Conservation (phyloP, 2,113 vertebrate species). For the Macroglossus sobrinus region DNA sequence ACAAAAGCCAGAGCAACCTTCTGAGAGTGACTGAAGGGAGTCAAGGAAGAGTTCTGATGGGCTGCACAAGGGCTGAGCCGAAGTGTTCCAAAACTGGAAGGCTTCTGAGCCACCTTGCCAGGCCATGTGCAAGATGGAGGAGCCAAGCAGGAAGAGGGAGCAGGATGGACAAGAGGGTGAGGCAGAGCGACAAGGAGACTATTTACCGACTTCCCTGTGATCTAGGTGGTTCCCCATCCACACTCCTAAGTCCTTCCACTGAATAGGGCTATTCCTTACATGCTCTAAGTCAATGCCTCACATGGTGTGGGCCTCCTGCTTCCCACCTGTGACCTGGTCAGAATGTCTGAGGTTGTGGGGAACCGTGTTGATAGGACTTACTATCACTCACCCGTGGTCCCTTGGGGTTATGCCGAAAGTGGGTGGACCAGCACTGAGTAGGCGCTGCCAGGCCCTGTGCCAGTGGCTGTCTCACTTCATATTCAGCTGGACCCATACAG, state of each 20-base stretch:
- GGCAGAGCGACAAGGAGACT: background rate
- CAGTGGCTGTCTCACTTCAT: accelerated
- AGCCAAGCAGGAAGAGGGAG: background rate
- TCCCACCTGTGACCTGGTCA: background rate
- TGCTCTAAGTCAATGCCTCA: background rate
- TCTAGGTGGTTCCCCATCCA: background rate
- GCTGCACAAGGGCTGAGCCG: background rate
- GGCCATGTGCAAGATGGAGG: background rate
- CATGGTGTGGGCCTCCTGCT: background rate
- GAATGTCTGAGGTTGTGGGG: background rate
- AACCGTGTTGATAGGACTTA: background rate
- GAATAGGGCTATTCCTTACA: background rate
- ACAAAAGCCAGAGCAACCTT: background rate
- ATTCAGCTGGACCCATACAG: no score
- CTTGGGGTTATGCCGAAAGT: background rate
- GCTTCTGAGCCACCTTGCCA: background rate
- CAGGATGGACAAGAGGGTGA: accelerated
- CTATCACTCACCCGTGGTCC: accelerated
- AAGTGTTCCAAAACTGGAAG: background rate
- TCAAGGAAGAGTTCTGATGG: background rate
- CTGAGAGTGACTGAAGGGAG: background rate
- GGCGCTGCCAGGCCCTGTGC: accelerated
- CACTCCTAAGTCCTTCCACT: background rate
- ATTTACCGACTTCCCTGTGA: background rate
- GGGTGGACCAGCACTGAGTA: background rate